Evolutionary conservation across 2,113 vertebrate genomes (phyloP).

Genomic region (Tautogolabrus adspersus): DNA sequence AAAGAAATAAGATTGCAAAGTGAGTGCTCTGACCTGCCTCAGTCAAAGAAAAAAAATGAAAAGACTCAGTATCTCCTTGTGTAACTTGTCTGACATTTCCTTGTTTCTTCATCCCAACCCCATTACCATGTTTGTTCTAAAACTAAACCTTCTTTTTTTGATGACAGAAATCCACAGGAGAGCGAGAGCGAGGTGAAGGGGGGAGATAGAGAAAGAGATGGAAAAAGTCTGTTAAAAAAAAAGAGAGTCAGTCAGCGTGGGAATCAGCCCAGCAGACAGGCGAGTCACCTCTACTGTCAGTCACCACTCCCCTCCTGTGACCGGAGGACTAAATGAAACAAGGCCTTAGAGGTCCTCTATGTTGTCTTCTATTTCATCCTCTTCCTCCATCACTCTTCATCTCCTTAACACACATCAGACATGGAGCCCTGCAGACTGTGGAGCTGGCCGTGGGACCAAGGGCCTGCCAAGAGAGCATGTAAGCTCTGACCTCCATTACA

Average conservation of each 20-base stretch:
- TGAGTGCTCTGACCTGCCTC: conserved; percentile 16
- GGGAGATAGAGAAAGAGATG: background rate
- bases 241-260: conserved; percentile 36
- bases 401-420: conserved; percentile 55
- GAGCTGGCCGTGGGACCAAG: background rate
- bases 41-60: conserved; percentile 32
- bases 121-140: conserved; percentile 51
- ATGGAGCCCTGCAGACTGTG: conserved; percentile 34
- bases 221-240: conserved; percentile 4
- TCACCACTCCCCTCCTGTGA: conserved; percentile 66
- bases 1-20: conserved; percentile 29
- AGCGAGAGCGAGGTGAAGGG: background rate
- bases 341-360: conserved; percentile 61
- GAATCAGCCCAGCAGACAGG: conserved; percentile 70
- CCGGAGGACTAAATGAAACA: conserved; percentile 74
- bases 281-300: conserved; percentile 78
- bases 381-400: conserved; percentile 62
- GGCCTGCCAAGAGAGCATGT: conserved; percentile 49
- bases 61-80: conserved; percentile 8
- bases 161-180: conserved; percentile 37
- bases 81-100: conserved; percentile 30
- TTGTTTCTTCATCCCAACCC: conserved; percentile 30
- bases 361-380: conserved; percentile 68
- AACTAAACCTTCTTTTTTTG: conserved; percentile 23
- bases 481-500: conserved; percentile 63